Conservation (phyloP, 2,888 invertebrate genomes). For the Furcula furcula region DNA sequence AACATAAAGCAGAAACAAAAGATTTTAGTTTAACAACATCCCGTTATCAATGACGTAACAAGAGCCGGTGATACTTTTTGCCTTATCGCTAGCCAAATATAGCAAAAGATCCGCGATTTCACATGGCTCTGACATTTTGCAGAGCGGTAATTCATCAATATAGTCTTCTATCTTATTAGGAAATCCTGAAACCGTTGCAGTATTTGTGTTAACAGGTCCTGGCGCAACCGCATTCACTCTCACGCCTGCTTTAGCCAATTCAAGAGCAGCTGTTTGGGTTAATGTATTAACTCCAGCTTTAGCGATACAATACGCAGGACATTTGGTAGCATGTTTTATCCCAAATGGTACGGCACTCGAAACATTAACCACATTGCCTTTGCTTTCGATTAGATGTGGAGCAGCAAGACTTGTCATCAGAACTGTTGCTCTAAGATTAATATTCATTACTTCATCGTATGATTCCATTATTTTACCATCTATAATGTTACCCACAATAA, state of each 20-base stretch:
- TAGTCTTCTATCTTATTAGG: neutral
- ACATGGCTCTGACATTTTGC: neutral
- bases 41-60: neutral
- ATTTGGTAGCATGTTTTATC: neutral
- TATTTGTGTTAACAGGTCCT: neutral
- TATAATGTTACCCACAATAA: neutral
- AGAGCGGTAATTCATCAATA: neutral
- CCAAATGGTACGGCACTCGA: neutral
- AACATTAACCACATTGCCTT: neutral
- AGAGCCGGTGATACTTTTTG: neutral
- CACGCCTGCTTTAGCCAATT: neutral
- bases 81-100: neutral
- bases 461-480: neutral
- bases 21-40: neutral
- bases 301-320: neutral
- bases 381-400: neutral
- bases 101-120: neutral
- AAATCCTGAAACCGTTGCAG: neutral
- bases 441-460: constrained; percentile 1
- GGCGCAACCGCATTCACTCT: constrained; percentile 1
- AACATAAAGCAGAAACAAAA: no score
- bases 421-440: neutral
- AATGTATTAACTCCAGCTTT: neutral
- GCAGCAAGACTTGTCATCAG: neutral
- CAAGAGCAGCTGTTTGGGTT: neutral